Evolutionary conservation across 2,888 invertebrate genomes (phyloP), one percentile per base, ranked within the genome.

Genomic region (Trichogramma evanescens): DNA sequence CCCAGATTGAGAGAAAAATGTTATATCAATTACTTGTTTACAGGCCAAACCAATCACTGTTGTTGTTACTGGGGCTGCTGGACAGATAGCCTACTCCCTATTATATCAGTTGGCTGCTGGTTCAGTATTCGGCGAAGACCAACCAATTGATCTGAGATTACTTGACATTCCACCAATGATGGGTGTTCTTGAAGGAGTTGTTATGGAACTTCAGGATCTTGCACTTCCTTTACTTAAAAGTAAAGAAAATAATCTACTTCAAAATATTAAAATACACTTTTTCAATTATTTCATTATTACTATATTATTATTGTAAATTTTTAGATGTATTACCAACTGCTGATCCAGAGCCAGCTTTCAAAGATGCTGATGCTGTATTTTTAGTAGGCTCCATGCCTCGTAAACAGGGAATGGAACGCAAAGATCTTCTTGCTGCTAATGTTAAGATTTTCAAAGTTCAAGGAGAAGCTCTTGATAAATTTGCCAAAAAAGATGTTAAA

Each of bases 361-460:
- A 91, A 75, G 92, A 95, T 80, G 92, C 95, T 53, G 91, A 95
- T 67, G 94, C 95, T 56, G 98, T 96, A 46, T 96, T 99, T 78
- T 82, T 99, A 63, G 96, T 99, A 50, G 99, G 99, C 43, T 89
- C 98, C 42, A 97, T 98, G 97, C 99, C 99, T 1, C 87, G 99
- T 58, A 91, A 89, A 74, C 88, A 93, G 77, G 98, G 98, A 57
- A 99, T 99, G 99, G 98, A 99, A 79, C 86, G 99, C 59, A 99
- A 98, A 79, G 99, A 99, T 76, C 84, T 99, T 46, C 83, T 99
- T 4, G 89, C 94, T 10, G 98, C 97, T 44, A 99, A 99, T 80
- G 97, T 98, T 5, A 94, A 92, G 78, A 99, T 99, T 74, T 99
- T 99, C 81, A 95, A 97, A 80, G 91, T 88, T 56, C 98, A 98